These are phyloP conservation scores for Tarsius wallacei DNA, from an alignment of 2,797 vertebrate genomes.

Conservation along the genomic window DNA sequence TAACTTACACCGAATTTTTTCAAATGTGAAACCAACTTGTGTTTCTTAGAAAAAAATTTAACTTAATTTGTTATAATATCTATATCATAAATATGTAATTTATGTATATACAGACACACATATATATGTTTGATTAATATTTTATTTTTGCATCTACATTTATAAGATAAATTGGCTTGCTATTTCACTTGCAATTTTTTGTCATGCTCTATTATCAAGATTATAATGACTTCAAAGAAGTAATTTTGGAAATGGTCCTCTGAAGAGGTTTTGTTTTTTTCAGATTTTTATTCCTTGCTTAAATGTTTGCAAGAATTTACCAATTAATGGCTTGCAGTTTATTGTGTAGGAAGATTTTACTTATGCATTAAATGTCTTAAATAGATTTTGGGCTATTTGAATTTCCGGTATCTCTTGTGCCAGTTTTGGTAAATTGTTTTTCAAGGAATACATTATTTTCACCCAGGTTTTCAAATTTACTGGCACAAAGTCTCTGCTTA, in stretches of 20 bases:
- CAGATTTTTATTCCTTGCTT: background rate
- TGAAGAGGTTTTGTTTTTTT: background rate
- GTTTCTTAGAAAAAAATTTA: background rate
- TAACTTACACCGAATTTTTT: background rate
- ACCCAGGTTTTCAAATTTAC: conserved; percentile 23
- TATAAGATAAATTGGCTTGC: background rate
- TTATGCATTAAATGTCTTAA: background rate
- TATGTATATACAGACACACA: background rate
- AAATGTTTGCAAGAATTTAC: conserved; percentile 16
- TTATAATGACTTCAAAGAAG: conserved; percentile 19
- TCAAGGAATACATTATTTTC: conserved; percentile 18
- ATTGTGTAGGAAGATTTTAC: conserved; percentile 40
- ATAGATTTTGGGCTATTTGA: background rate
- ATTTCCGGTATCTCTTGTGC: conserved; percentile 25
- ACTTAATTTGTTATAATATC: background rate
- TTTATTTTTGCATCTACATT: background rate
- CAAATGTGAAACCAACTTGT: background rate
- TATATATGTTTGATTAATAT: background rate
- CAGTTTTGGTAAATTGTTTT: conserved; percentile 28
- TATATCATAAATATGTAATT: background rate
- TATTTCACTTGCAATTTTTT: background rate
- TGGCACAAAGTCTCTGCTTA: conserved; percentile 21
- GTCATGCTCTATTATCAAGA: background rate
- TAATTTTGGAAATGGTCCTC: conserved; percentile 3
- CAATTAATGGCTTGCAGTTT: background rate